These are phyloP conservation scores for Nomada flava DNA, from an alignment of 2,888 invertebrate genomes.

Conservation along the genomic window DNA sequence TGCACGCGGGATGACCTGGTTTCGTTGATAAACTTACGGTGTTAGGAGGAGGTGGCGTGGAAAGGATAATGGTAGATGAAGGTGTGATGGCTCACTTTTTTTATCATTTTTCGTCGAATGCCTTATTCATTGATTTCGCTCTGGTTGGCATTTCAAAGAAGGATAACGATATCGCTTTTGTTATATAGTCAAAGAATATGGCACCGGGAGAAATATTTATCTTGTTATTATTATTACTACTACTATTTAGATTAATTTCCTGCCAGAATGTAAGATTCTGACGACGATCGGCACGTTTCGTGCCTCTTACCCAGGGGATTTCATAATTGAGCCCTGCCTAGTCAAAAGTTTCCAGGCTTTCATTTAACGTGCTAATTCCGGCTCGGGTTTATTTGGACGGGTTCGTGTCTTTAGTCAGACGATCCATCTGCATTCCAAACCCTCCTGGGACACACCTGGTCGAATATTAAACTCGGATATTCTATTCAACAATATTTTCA, in stretches of 20 bases:
- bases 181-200: no score
- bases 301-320: background rate
- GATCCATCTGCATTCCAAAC: constrained; percentile 50
- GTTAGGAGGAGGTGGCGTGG: no score
- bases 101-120: no score
- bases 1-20: no score
- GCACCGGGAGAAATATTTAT: no score
- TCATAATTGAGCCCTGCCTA: constrained; percentile 6
- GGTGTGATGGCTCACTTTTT: no score
- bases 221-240: no score
- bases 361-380: constrained; percentile 65
- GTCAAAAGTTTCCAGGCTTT: constrained; percentile 42
- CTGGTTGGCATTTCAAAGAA: no score
- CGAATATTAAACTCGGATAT: constrained; percentile 23
- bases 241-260: constrained; percentile 1
- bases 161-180: no score
- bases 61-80: no score
- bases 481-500: background rate
- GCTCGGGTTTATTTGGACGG: constrained; percentile 46
- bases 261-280: background rate
- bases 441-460: constrained; percentile 16
- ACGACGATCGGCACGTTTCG: constrained; percentile 15
- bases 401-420: constrained; percentile 17
- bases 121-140: no score
- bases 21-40: no score